Conservation (phyloP, 2,888 invertebrate genomes). For the Metopia argyrocephala region DNA sequence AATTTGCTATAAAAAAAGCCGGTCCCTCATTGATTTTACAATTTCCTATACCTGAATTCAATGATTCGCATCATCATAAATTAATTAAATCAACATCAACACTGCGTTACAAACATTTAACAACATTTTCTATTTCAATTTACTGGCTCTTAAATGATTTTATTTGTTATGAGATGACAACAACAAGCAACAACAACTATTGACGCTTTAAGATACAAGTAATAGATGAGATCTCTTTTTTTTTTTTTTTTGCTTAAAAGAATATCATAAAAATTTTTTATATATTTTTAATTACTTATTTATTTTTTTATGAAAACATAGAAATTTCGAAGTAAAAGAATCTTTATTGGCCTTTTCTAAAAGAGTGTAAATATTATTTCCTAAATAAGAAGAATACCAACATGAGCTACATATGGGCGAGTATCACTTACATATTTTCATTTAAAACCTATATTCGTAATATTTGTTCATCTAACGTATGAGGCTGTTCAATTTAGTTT, state of each 20-base stretch:
- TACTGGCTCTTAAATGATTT: constrained; percentile 23
- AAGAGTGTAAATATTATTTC: not conserved
- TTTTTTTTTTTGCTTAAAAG: constrained; percentile 33
- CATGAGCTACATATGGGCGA: too few relatives aligned
- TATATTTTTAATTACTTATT: constrained; percentile 50
- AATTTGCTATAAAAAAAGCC: too few relatives aligned
- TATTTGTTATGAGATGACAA: not conserved
- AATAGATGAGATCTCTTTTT: constrained; percentile 53
- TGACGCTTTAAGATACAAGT: constrained; percentile 17
- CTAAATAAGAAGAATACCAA: not conserved
- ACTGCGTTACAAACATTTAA: constrained; percentile 51
- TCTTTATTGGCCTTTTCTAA: too few relatives aligned
- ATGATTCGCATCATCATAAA: constrained; percentile 74
- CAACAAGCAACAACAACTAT: not conserved
- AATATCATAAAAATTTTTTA: constrained; percentile 48
- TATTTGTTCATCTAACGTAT: not conserved
- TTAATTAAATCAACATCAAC: constrained; percentile 73
- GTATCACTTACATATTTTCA: too few relatives aligned
- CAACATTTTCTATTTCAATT: constrained; percentile 27
- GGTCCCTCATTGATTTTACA: not conserved
- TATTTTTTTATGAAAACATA: not conserved
- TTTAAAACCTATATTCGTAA: not conserved
- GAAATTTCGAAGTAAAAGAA: too few relatives aligned
- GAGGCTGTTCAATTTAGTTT: constrained; percentile 16
- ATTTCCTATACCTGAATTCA: constrained; percentile 51